Conservation (phyloP, 2,888 invertebrate species). For the Galerucella calmariensis region DNA sequence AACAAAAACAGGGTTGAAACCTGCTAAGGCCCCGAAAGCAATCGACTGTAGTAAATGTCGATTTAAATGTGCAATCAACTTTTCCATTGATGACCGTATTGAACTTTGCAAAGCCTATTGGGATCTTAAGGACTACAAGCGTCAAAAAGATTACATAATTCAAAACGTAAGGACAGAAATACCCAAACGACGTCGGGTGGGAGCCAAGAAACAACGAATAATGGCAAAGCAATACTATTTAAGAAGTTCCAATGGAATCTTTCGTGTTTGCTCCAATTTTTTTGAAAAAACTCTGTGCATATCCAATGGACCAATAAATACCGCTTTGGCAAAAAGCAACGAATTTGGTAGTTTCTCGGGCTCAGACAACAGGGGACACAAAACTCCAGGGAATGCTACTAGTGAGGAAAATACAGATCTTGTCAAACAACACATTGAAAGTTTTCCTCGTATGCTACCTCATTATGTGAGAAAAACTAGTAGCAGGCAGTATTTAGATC, state of each 20-base stretch:
- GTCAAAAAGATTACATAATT: background rate
- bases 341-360: conserved; percentile 17
- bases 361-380: conserved; percentile 23
- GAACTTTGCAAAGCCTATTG: conserved; percentile 4
- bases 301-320: conserved; percentile 24
- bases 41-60: conserved; percentile 4
- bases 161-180: background rate
- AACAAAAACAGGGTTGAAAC: conserved; percentile 2
- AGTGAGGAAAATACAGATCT: background rate
- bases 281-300: conserved; percentile 14
- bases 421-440: conserved; percentile 30
- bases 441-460: conserved; percentile 24
- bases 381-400: conserved; percentile 26
- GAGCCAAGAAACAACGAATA: conserved; percentile 1
- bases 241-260: conserved; percentile 6
- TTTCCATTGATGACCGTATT: background rate
- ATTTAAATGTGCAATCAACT: background rate
- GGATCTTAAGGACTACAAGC: conserved; percentile 1
- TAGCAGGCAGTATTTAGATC: conserved; percentile 22
- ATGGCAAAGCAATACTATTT: conserved; percentile 7
- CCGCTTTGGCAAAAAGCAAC: conserved; percentile 22
- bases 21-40: background rate
- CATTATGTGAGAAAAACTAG: conserved; percentile 22
- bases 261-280: background rate
- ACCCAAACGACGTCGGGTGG: conserved; percentile 1